Evolutionary conservation across 2,113 vertebrate species (phyloP).

Genomic region (Pimephales promelas): DNA sequence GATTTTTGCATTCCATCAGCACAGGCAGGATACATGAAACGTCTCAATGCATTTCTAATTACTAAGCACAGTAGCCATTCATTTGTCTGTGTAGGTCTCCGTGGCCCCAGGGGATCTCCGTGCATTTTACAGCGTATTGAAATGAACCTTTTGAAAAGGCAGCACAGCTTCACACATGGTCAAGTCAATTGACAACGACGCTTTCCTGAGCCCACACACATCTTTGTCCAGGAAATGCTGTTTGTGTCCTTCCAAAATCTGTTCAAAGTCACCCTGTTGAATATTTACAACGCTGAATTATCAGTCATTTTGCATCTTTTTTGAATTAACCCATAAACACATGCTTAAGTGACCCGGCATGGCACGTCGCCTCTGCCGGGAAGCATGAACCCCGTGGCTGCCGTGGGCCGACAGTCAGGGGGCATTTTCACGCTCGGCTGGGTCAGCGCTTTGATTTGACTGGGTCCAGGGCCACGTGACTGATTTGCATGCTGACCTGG

Average conservation of each 20-base stretch:
- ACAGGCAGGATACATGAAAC: constrained; percentile 29
- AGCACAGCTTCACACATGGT: constrained; percentile 4
- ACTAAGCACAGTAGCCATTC: constrained; percentile 39
- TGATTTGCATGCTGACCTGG: constrained; percentile 43
- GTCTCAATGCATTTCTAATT: constrained; percentile 49
- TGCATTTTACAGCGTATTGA: constrained; percentile 39
- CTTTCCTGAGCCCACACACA: constrained; percentile 27
- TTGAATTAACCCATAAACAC: constrained; percentile 25
- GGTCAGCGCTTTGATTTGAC: constrained; percentile 48
- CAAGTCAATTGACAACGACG: background rate
- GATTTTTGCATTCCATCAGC: constrained; percentile 27
- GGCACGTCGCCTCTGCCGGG: background rate
- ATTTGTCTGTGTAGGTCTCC: constrained; percentile 25
- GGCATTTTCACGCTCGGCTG: constrained; percentile 38
- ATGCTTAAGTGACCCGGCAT: constrained; percentile 17
- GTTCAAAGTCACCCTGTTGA: constrained; percentile 23
- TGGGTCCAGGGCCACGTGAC: constrained; percentile 10
- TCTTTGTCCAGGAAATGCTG: background rate
- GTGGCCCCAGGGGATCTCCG: background rate
- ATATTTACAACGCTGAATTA: constrained; percentile 11
- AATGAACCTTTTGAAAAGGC: constrained; percentile 41
- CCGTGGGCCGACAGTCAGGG: background rate
- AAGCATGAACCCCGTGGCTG: background rate
- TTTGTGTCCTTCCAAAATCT: constrained; percentile 1
- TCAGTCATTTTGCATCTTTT: constrained; percentile 18